Conservation (phyloP, 2,797 vertebrate genomes). For the Sciurus carolinensis region DNA sequence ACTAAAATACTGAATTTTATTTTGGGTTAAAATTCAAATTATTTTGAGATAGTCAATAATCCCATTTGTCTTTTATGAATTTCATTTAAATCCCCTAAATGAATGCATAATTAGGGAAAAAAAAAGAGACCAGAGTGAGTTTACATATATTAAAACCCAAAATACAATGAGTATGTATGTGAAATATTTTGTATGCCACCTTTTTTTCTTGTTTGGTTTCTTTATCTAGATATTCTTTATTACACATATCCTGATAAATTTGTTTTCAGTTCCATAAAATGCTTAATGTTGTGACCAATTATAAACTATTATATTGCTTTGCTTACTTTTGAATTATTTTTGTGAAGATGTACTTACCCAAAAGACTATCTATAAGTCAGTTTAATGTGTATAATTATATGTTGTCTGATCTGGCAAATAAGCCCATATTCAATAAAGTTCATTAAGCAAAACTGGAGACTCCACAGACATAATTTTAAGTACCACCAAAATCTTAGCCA, state of each 20-base stretch:
- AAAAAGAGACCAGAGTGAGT: background rate
- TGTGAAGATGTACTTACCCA: background rate
- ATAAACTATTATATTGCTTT: background rate
- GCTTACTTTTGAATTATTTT: background rate
- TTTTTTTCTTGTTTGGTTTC: background rate
- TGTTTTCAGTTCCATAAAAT: slow-evolving; percentile 26
- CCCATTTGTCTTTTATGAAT: background rate
- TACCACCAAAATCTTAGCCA: background rate
- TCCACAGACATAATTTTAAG: background rate
- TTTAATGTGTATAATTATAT: background rate
- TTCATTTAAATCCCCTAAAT: background rate
- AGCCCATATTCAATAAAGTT: background rate
- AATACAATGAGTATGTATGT: background rate
- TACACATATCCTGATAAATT: background rate
- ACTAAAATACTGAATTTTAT: background rate
- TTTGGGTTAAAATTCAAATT: background rate
- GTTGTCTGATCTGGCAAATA: background rate
- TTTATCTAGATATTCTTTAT: background rate
- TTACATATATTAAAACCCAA: background rate
- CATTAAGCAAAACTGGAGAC: background rate
- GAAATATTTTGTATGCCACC: background rate
- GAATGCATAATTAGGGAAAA: background rate
- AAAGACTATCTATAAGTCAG: background rate
- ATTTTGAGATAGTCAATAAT: background rate
- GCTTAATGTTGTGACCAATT: background rate